A percentile compares a stretch with the other conserved stretches of the same genome.
Conservation (phyloP, 2,888 invertebrate species). For the Monochamus alternatus region DNA sequence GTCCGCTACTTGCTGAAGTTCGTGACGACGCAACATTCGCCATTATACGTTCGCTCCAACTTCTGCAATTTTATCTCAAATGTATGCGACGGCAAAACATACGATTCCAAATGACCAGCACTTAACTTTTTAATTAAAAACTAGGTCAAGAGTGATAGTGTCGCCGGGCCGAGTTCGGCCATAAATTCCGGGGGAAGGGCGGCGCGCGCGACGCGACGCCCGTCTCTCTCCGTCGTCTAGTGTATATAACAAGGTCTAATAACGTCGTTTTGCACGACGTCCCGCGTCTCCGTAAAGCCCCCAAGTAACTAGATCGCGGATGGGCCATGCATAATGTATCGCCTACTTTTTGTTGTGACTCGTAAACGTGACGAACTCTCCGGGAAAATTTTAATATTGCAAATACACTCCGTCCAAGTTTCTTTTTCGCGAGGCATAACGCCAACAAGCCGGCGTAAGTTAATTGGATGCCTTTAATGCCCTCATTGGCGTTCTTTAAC, state of each 20-base stretch:
- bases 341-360: slow-evolving; percentile 58
- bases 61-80: slow-evolving; percentile 3
- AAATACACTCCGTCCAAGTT: slow-evolving; percentile 45
- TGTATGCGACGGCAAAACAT: slow-evolving; percentile 6
- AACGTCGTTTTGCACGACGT: slow-evolving; percentile 47
- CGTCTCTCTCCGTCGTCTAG: slow-evolving; percentile 13
- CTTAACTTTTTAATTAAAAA: slow-evolving; percentile 31
- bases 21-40: too few species aligned
- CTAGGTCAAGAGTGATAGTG: slow-evolving; percentile 14
- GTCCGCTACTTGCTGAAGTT: too few species aligned
- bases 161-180: slow-evolving; percentile 15
- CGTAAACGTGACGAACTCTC: slow-evolving; percentile 63
- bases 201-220: slow-evolving; percentile 2
- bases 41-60: not conserved
- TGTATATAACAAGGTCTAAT: slow-evolving; percentile 42
- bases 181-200: slow-evolving; percentile 26
- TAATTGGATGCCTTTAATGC: not conserved
- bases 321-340: slow-evolving; percentile 66
- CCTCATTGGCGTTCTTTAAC: not conserved
- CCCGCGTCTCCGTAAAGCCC: slow-evolving; percentile 48
- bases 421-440: not conserved
- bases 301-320: slow-evolving; percentile 60
- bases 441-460: not conserved
- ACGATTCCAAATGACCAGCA: slow-evolving; percentile 24
- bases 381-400: slow-evolving; percentile 62